phyloP scores from a whole-genome alignment of 1,140 invertebrate genomes.

The Harlomillsia oculata region DNA sequence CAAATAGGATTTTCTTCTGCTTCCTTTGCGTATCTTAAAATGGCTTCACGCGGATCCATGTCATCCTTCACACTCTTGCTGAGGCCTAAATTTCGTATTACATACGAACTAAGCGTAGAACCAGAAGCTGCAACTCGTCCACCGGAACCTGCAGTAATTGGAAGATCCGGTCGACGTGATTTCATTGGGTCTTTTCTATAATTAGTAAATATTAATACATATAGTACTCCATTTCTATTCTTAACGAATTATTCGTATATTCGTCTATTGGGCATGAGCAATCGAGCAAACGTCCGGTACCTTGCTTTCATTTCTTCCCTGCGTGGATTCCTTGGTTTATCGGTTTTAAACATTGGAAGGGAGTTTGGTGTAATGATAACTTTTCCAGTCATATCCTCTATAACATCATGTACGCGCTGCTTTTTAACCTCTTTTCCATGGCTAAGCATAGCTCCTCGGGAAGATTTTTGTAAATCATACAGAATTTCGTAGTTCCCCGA shows the following conservation, averaged over 20 bases:
- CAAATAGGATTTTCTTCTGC: conserved; percentile 95
- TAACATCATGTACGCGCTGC: conserved; percentile 22
- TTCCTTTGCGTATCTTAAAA: conserved; percentile 92
- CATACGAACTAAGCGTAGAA: conserved; percentile 91
- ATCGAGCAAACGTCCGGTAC: conserved; percentile 10
- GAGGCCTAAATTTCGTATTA: conserved; percentile 87
- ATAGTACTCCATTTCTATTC: too few species aligned
- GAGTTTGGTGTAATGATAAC: conserved; percentile 98
- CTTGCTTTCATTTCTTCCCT: conserved; percentile 37
- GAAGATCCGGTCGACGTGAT: conserved; percentile 85
- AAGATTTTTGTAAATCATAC: conserved; percentile 76
- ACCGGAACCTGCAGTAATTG: conserved; percentile 79
- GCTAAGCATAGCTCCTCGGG: conserved; percentile 60
- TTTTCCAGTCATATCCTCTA: conserved; percentile 74
- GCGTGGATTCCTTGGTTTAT: conserved; percentile 57
- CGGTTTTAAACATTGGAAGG: conserved; percentile 86
- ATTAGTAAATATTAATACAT: neutral
- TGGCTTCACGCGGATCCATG: conserved; percentile 91
- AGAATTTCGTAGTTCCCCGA: conserved; percentile 83
- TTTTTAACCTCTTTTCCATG: conserved; percentile 30
- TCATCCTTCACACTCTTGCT: conserved; percentile 90
- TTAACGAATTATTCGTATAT: too few species aligned
- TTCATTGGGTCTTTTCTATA: conserved; percentile 75
- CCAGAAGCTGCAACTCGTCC: conserved; percentile 91
- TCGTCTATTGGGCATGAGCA: too few species aligned